These are phyloP conservation scores for Labeo calbasu DNA, from an alignment of 2,797 vertebrate genomes.

Conservation along the genomic window DNA sequence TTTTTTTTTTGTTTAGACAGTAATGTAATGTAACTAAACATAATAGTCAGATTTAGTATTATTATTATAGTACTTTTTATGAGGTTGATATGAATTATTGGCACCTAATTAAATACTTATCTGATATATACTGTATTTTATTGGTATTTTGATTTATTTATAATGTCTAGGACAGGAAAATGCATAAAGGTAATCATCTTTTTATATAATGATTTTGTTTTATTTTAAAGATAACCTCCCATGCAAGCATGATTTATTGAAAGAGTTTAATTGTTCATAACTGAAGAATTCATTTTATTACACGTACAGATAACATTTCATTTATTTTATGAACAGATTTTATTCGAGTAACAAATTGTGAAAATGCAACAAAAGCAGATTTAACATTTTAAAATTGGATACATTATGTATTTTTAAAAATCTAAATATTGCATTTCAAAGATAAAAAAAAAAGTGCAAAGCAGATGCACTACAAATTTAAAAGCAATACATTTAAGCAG, in stretches of 20 bases:
- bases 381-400: not conserved
- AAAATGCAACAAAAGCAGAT: not conserved
- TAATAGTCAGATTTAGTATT: not conserved
- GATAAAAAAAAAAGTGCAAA: not conserved
- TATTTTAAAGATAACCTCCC: not conserved
- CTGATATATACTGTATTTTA: not conserved
- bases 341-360: not conserved
- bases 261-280: not conserved
- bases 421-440: not conserved
- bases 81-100: not conserved
- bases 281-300: not conserved
- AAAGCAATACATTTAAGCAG: not conserved
- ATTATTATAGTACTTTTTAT: not conserved
- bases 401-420: not conserved
- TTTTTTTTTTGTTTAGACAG: not conserved
- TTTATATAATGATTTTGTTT: not conserved
- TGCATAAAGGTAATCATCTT: not conserved
- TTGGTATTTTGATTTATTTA: not conserved
- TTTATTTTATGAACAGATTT: constrained; percentile 12
- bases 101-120: not conserved
- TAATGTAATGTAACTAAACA: no score
- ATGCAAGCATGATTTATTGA: not conserved
- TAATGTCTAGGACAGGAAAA: not conserved
- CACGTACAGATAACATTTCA: not conserved
- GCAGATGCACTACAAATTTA: not conserved